These are phyloP conservation scores for Musca domestica DNA, from an alignment of 1,140 invertebrate genomes.

Conservation along the genomic window DNA sequence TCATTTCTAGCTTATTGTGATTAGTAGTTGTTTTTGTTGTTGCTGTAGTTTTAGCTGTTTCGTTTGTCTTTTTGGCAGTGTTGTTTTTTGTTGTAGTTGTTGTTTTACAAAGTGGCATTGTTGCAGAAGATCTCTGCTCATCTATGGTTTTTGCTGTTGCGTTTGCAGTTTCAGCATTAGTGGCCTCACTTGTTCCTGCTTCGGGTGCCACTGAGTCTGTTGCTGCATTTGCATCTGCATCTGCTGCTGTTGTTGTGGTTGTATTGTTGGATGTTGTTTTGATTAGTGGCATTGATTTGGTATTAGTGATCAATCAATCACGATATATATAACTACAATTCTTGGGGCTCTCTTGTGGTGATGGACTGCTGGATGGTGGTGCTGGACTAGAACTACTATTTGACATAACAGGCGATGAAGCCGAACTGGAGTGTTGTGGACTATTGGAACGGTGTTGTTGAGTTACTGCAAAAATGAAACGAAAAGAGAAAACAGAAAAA, in stretches of 20 bases:
- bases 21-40: constrained; percentile 22
- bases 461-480: constrained; percentile 46
- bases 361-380: constrained; percentile 53
- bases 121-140: not conserved
- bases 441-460: constrained; percentile 55
- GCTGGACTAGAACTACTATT: constrained; percentile 54
- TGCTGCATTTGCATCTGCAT: constrained; percentile 9
- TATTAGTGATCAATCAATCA: constrained; percentile 55
- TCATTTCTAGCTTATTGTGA: no score
- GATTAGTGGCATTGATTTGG: constrained; percentile 54
- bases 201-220: not conserved
- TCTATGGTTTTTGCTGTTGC: constrained; percentile 6
- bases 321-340: constrained; percentile 55
- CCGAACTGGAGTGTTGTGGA: constrained; percentile 53
- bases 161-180: constrained; percentile 9
- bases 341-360: constrained; percentile 55
- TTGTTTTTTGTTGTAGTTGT: constrained; percentile 3
- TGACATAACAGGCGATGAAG: constrained; percentile 53
- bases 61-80: constrained; percentile 1
- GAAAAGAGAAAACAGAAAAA: constrained; percentile 2
- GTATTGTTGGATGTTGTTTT: constrained; percentile 30
- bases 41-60: constrained; percentile 20
- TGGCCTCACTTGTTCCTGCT: constrained; percentile 18
- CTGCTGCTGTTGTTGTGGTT: constrained; percentile 29
- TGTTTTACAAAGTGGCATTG: not conserved